These are phyloP conservation scores for Nudaria mundana DNA, from an alignment of 2,888 invertebrate species.

Conservation along the genomic window DNA sequence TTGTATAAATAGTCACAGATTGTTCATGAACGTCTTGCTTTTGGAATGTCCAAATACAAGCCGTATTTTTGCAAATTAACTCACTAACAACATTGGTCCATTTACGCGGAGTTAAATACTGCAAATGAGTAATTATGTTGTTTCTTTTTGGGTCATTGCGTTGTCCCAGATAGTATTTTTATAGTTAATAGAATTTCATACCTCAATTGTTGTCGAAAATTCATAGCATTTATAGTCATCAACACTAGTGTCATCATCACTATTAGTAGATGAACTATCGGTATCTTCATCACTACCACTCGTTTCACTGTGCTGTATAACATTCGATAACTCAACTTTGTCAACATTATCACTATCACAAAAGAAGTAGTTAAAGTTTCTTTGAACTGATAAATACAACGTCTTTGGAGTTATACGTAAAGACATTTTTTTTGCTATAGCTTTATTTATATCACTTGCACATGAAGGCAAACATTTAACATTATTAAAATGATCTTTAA, in stretches of 20 bases:
- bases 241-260: too few species aligned
- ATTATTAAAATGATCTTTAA: conserved; percentile 4
- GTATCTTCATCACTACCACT: too few species aligned
- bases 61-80: not conserved
- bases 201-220: not conserved
- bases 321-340: not conserved
- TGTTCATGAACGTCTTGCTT: conserved; percentile 1
- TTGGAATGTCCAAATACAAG: conserved; percentile 2
- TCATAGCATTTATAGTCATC: too few species aligned
- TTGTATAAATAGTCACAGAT: conserved; percentile 4
- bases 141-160: not conserved
- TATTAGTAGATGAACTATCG: too few species aligned
- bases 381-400: conserved; percentile 7
- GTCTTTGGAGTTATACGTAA: conserved; percentile 6
- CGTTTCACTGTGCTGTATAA: not conserved
- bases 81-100: not conserved
- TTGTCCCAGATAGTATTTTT: not conserved
- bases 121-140: not conserved
- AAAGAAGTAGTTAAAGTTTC: not conserved
- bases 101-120: not conserved
- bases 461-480: conserved; percentile 3
- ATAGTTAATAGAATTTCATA: conserved; percentile 1
- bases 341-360: not conserved
- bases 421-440: conserved; percentile 3
- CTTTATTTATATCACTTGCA: conserved; percentile 5